Percentiles rank a stretch among this genome's conserved stretches.
Conservation (phyloP, 2,888 invertebrate species). For the Laothoe populi region DNA sequence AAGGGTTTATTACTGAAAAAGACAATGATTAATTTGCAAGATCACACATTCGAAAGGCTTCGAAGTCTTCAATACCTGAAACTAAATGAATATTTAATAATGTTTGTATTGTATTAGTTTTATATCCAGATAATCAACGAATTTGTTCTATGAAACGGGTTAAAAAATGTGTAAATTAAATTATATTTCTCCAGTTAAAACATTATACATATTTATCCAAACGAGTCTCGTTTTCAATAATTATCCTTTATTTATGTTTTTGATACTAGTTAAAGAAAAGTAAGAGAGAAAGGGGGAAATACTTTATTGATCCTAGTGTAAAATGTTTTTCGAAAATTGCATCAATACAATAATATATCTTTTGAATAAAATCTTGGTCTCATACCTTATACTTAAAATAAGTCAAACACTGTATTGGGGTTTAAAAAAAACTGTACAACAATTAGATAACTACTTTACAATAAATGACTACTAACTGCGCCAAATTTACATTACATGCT, state of each 20-base stretch:
- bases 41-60: background rate
- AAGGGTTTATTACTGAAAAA: slow-evolving; percentile 29
- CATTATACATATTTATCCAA: slow-evolving; percentile 6
- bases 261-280: slow-evolving; percentile 52
- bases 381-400: slow-evolving; percentile 76
- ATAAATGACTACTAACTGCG: slow-evolving; percentile 58
- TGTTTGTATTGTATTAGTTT: slow-evolving; percentile 43
- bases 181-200: slow-evolving; percentile 14
- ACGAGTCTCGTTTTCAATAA: slow-evolving; percentile 21
- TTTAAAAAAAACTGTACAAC: slow-evolving; percentile 73
- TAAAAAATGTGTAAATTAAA: slow-evolving; percentile 34
- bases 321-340: slow-evolving; percentile 83
- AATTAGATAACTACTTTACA: slow-evolving; percentile 70
- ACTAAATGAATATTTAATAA: slow-evolving; percentile 46
- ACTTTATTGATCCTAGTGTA: slow-evolving; percentile 84
- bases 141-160: background rate
- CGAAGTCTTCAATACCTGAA: slow-evolving; percentile 34
- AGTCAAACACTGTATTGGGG: slow-evolving; percentile 65
- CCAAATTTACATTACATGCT: slow-evolving; percentile 67
- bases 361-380: slow-evolving; percentile 82
- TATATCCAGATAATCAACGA: slow-evolving; percentile 40
- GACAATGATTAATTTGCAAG: slow-evolving; percentile 23
- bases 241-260: background rate
- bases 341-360: slow-evolving; percentile 76
- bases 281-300: slow-evolving; percentile 67